phyloP scores from a whole-genome alignment of 2,113 vertebrate species.

The Nettapus auritus region DNA sequence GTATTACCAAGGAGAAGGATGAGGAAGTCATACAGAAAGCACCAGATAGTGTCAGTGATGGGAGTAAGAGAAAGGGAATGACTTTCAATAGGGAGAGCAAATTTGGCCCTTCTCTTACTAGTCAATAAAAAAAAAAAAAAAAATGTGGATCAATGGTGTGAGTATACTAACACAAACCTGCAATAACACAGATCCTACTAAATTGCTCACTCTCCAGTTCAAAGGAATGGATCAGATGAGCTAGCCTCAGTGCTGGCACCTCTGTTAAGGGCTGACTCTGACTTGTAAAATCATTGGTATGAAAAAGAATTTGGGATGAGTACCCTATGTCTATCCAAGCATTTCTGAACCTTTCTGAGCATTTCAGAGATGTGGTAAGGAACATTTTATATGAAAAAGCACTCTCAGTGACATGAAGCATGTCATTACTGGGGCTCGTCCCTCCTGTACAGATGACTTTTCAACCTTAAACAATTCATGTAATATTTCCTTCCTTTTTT shows the following conservation, averaged over 20 bases:
- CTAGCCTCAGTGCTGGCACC: not conserved
- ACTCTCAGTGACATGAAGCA: not conserved
- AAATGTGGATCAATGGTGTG: not conserved
- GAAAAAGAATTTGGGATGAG: fast-evolving
- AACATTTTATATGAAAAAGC: not conserved
- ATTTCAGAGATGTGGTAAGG: not conserved
- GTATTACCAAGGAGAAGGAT: not conserved
- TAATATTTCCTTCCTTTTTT: not conserved
- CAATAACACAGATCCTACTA: not conserved
- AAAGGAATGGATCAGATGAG: not conserved
- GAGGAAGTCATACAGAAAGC: not conserved
- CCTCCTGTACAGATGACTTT: not conserved
- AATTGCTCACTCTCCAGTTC: not conserved
- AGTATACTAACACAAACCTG: not conserved
- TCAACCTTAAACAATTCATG: not conserved
- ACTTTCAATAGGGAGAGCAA: not conserved
- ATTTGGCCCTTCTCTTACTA: not conserved
- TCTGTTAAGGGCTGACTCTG: not conserved
- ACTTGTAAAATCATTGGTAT: not conserved
- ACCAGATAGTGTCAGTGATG: not conserved
- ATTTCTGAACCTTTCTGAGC: not conserved
- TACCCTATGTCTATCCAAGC: fast-evolving
- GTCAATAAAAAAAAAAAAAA: not conserved
- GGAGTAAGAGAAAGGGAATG: not conserved
- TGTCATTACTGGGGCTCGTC: not conserved